These are phyloP conservation scores for Panthera tigris DNA, from an alignment of 2,113 vertebrate genomes.

Conservation along the genomic window DNA sequence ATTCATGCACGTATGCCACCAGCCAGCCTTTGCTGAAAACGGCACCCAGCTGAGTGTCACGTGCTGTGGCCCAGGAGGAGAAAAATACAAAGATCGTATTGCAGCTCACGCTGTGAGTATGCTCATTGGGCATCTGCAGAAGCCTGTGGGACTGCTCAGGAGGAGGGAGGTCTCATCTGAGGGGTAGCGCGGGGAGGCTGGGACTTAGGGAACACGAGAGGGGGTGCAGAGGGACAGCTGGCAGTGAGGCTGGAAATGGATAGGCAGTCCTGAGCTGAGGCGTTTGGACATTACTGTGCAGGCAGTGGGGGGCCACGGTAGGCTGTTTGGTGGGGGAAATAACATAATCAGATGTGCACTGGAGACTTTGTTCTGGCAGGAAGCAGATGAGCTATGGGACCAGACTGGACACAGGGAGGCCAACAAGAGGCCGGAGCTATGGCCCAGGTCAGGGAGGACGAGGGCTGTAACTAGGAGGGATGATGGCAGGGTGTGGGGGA, in stretches of 20 bases:
- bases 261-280: not conserved
- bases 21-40: not conserved
- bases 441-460: not conserved
- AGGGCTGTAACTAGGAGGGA: not conserved
- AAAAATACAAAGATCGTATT: not conserved
- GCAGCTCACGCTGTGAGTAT: too few relatives aligned
- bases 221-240: not conserved
- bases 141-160: not conserved
- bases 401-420: not conserved
- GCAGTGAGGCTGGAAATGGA: not conserved
- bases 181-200: not conserved
- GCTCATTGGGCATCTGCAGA: not conserved
- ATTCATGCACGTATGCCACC: not conserved
- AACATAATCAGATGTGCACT: not conserved
- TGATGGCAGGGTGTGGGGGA: accelerated
- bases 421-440: not conserved
- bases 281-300: not conserved
- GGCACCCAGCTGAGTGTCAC: not conserved
- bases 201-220: not conserved
- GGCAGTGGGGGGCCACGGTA: not conserved
- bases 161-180: not conserved
- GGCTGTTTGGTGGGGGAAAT: not conserved
- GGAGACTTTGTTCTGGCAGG: not conserved
- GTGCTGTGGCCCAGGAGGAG: not conserved
- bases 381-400: not conserved